phyloP scores from a whole-genome alignment of 2,113 vertebrate species.

The Myotis davidii region DNA sequence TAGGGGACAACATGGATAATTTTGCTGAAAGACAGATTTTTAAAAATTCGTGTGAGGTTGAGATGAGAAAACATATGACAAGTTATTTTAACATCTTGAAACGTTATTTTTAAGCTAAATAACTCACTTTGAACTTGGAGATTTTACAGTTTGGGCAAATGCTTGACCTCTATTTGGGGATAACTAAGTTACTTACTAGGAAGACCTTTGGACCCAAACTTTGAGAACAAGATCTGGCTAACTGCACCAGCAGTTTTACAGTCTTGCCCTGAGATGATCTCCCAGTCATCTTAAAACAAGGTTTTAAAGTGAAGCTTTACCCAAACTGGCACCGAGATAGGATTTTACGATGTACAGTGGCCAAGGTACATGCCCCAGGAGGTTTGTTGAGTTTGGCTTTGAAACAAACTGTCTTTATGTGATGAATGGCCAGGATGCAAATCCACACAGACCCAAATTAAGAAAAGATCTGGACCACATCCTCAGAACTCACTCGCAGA shows the following conservation, averaged over 20 bases:
- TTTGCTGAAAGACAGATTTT: background rate
- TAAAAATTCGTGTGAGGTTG: background rate
- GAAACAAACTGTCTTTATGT: background rate
- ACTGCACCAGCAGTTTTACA: background rate
- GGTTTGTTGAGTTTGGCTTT: background rate
- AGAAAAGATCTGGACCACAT: background rate
- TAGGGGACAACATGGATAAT: background rate
- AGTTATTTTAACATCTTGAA: background rate
- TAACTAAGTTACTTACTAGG: background rate
- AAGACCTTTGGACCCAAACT: background rate
- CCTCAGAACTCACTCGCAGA: rapidly evolving
- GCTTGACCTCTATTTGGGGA: background rate
- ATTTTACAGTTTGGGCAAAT: background rate
- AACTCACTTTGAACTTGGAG: background rate
- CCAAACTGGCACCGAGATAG: background rate
- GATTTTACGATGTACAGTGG: background rate
- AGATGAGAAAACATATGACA: background rate
- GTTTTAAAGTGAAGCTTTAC: background rate
- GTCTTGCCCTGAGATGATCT: background rate
- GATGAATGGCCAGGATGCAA: background rate
- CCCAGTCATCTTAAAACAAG: background rate
- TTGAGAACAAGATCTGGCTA: background rate
- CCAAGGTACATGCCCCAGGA: background rate
- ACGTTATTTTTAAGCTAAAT: background rate
- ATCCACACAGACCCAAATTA: background rate